phyloP scores from a whole-genome alignment of 2,888 invertebrate species.

The Allygus modestus region DNA sequence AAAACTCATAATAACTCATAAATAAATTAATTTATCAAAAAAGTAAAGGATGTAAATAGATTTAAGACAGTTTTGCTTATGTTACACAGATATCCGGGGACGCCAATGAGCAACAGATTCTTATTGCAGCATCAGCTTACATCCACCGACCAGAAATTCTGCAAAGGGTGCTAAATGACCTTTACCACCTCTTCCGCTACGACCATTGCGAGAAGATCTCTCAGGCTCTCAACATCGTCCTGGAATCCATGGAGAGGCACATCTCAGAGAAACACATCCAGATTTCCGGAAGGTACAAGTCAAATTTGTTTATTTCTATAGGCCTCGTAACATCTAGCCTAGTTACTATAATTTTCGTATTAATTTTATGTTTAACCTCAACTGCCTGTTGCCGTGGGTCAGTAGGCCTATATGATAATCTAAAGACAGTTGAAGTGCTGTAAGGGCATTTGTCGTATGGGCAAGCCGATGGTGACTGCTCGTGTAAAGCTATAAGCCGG shows the following conservation, averaged over 20 bases:
- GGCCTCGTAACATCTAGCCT: neutral
- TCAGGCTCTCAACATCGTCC: slow-evolving; percentile 87
- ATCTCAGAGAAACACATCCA: slow-evolving; percentile 93
- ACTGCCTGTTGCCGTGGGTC: too few species aligned
- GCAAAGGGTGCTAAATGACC: slow-evolving; percentile 91
- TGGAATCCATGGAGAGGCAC: slow-evolving; percentile 94
- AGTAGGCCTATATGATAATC: too few species aligned
- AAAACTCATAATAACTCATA: too few species aligned
- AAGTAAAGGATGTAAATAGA: too few species aligned
- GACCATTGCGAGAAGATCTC: slow-evolving; percentile 88
- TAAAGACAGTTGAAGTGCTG: too few species aligned
- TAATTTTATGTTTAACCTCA: too few species aligned
- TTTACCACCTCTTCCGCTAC: slow-evolving; percentile 91
- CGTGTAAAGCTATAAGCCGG: too few species aligned
- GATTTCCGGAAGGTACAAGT: slow-evolving; percentile 92
- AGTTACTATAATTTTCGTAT: slow-evolving; percentile 27
- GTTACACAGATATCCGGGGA: slow-evolving; percentile 93
- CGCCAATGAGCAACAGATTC: slow-evolving; percentile 92
- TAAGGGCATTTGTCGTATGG: too few species aligned
- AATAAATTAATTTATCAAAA: too few species aligned
- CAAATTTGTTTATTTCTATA: neutral
- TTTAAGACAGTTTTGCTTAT: too few species aligned
- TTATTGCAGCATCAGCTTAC: slow-evolving; percentile 90
- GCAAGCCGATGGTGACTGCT: too few species aligned
- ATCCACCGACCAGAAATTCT: slow-evolving; percentile 91